Evolutionary conservation across 1,140 invertebrate species (phyloP).

Genomic region (Proctacanthus coquilletti): DNA sequence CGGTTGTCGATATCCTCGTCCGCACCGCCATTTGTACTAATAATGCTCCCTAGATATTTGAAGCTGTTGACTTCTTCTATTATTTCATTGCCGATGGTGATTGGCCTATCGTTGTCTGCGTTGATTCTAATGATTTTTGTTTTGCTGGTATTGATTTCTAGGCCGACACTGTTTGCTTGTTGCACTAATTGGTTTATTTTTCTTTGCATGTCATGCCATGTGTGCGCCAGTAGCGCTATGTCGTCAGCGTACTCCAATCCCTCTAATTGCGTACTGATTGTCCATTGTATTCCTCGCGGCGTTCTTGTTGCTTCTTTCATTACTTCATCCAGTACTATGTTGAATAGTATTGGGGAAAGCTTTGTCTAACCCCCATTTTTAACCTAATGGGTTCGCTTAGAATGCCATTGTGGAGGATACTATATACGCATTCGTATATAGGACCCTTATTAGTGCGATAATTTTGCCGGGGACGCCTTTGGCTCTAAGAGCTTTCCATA

Average conservation of each 20-base stretch:
- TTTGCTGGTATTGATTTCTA: too few relatives aligned
- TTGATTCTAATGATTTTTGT: too few relatives aligned
- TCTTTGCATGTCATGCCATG: neutral
- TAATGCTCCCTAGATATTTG: too few relatives aligned
- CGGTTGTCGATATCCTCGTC: too few relatives aligned
- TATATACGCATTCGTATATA: neutral
- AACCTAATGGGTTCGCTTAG: neutral
- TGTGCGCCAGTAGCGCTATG: too few relatives aligned
- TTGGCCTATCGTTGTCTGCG: too few relatives aligned
- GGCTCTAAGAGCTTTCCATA: neutral
- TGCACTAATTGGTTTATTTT: neutral
- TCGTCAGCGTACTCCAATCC: neutral
- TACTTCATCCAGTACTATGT: constrained; percentile 2
- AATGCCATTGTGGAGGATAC: neutral
- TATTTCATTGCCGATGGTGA: too few relatives aligned
- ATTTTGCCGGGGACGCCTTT: neutral
- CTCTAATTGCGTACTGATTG: neutral
- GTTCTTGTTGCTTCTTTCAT: constrained; percentile 1
- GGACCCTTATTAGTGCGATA: neutral
- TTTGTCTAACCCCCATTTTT: neutral
- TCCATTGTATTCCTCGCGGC: neutral
- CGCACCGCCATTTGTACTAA: too few relatives aligned
- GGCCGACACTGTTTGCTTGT: too few relatives aligned
- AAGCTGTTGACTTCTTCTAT: too few relatives aligned
- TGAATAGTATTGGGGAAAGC: neutral